These are phyloP conservation scores for Spermophilus dauricus DNA, from an alignment of 2,113 vertebrate species.

Conservation along the genomic window DNA sequence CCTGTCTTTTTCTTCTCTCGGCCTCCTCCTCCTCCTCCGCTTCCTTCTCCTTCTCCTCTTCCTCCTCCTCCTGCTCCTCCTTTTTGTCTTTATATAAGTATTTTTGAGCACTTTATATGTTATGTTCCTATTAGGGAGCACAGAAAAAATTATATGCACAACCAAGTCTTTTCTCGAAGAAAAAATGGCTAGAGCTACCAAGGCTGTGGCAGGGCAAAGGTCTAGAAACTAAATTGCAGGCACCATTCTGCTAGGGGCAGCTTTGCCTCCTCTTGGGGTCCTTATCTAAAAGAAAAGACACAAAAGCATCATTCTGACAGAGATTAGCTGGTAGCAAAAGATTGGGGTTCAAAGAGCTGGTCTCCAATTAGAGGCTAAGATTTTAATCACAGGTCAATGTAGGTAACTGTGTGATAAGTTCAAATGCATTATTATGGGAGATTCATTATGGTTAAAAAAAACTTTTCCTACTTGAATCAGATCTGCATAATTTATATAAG, in stretches of 20 bases:
- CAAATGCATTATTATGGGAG: background rate
- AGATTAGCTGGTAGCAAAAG: background rate
- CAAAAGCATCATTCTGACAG: background rate
- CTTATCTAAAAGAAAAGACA: background rate
- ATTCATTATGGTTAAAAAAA: background rate
- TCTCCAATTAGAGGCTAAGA: constrained; percentile 19
- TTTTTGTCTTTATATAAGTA: background rate
- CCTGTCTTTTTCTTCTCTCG: background rate
- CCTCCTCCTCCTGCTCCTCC: background rate
- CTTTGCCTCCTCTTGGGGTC: background rate
- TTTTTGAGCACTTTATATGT: background rate
- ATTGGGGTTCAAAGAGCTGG: background rate
- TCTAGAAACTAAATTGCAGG: background rate
- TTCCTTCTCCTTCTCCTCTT: no score
- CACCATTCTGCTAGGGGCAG: background rate
- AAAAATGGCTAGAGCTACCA: background rate
- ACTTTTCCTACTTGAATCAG: constrained; percentile 1
- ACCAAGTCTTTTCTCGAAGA: background rate
- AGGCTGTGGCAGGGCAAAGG: background rate
- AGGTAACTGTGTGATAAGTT: constrained; percentile 11
- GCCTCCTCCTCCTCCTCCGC: background rate
- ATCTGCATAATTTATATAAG: background rate
- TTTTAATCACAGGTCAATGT: constrained; percentile 45
- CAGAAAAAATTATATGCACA: background rate
- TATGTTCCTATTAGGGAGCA: background rate